Evolutionary conservation across 1,140 invertebrate genomes (phyloP).

Genomic region (Lordiphosa stackelbergi): DNA sequence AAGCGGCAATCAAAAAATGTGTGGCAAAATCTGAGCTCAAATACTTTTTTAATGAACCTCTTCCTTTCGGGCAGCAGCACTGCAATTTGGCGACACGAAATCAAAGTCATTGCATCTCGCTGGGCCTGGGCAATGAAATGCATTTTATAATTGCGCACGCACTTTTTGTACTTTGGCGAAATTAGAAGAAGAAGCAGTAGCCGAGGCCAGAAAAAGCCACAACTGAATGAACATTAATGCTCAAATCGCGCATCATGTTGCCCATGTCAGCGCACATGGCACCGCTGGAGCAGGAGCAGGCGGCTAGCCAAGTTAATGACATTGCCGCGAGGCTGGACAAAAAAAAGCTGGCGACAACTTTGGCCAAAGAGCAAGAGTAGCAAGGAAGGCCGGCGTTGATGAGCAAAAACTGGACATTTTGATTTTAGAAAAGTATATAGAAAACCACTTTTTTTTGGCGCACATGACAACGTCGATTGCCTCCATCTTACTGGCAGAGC

Average conservation of each 20-base stretch:
- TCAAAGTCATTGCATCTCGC: constrained; percentile 65
- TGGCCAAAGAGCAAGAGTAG: constrained; percentile 47
- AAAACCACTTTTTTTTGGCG: constrained; percentile 63
- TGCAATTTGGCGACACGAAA: constrained; percentile 72
- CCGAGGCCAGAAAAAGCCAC: constrained; percentile 28
- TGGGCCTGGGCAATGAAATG: constrained; percentile 47
- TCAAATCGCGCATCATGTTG: constrained; percentile 73
- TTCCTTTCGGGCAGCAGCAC: constrained; percentile 43
- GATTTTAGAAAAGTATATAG: constrained; percentile 75
- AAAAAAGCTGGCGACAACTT: constrained; percentile 64
- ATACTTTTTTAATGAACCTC: constrained; percentile 74
- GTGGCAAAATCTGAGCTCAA: constrained; percentile 68
- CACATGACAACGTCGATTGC: constrained; percentile 22
- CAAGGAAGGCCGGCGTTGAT: constrained; percentile 55
- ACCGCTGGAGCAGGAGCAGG: constrained; percentile 29
- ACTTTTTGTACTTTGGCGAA: constrained; percentile 66
- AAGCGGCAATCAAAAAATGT: constrained; percentile 68
- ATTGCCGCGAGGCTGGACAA: constrained; percentile 41
- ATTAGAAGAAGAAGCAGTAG: constrained; percentile 48
- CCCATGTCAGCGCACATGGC: constrained; percentile 57
- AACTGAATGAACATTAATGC: constrained; percentile 69
- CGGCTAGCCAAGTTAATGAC: constrained; percentile 68
- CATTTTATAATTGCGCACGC: constrained; percentile 70
- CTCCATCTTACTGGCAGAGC: constrained; percentile 42
- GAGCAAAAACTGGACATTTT: constrained; percentile 74